Evolutionary conservation across 2,888 invertebrate species (phyloP).

Genomic region (Caenorhabditis macrosperma): DNA sequence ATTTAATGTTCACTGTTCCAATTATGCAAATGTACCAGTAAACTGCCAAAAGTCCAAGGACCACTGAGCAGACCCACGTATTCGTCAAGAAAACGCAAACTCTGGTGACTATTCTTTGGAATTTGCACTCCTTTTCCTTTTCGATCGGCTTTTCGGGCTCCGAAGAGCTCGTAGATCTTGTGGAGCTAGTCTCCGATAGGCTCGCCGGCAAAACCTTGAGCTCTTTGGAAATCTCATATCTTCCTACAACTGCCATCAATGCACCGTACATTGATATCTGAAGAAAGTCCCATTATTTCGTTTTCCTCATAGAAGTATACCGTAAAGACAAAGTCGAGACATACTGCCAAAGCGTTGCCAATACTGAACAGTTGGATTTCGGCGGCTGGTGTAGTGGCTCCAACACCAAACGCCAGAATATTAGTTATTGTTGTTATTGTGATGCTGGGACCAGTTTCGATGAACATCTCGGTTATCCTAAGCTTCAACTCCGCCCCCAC

Average conservation of each 20-base stretch:
- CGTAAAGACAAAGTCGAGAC: conserved; percentile 74
- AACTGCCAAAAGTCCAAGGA: conserved; percentile 70
- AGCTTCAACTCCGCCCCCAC: conserved; percentile 54
- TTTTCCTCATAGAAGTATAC: too few relatives aligned
- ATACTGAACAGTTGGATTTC: conserved; percentile 79
- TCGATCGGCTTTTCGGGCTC: conserved; percentile 13
- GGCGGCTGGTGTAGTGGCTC: conserved; percentile 77
- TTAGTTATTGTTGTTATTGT: conserved; percentile 79
- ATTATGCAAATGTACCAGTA: conserved; percentile 76
- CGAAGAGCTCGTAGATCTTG: conserved; percentile 31
- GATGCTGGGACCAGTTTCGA: conserved; percentile 72
- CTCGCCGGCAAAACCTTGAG: conserved; percentile 11
- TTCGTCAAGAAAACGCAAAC: conserved; percentile 70
- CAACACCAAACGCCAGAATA: conserved; percentile 71
- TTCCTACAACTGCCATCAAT: conserved; percentile 75
- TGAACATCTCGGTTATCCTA: conserved; percentile 68
- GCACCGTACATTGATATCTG: conserved; percentile 77
- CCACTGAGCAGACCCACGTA: conserved; percentile 63
- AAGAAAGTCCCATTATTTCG: conserved; percentile 9
- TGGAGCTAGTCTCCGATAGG: conserved; percentile 23
- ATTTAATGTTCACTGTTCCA: conserved; percentile 73
- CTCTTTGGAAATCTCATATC: conserved; percentile 64
- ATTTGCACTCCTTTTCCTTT: conserved; percentile 31
- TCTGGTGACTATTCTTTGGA: conserved; percentile 9
- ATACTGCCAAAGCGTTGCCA: conserved; percentile 77